phyloP scores from a whole-genome alignment of 2,888 invertebrate genomes.

The Lordiphosa andalusiaca region DNA sequence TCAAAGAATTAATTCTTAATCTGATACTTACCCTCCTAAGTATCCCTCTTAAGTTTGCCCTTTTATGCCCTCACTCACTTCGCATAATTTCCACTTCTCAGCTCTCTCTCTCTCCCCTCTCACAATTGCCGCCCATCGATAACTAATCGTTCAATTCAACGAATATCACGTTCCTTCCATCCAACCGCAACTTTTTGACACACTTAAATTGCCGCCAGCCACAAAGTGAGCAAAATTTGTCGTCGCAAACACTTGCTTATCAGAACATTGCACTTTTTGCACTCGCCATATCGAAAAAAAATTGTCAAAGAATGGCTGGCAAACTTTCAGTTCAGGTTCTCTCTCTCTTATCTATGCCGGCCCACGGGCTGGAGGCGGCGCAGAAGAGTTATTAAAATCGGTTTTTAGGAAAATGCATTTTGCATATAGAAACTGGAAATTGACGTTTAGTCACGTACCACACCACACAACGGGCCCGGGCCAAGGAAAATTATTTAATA shows the following conservation, averaged over 20 bases:
- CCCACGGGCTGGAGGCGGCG: slow-evolving; percentile 24
- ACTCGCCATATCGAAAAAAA: slow-evolving; percentile 28
- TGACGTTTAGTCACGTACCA: slow-evolving; percentile 74
- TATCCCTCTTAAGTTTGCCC: no score
- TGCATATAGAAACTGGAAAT: slow-evolving; percentile 45
- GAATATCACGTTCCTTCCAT: slow-evolving; percentile 32
- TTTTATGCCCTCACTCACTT: no score
- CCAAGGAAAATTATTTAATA: slow-evolving; percentile 69
- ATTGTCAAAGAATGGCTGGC: slow-evolving; percentile 16
- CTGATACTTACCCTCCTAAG: no score
- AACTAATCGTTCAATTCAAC: slow-evolving; percentile 33
- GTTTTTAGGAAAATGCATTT: slow-evolving; percentile 56
- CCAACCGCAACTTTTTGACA: slow-evolving; percentile 63
- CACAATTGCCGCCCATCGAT: slow-evolving; percentile 10
- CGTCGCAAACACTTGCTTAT: slow-evolving; percentile 49
- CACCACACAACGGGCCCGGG: slow-evolving; percentile 34
- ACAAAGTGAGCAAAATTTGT: slow-evolving; percentile 30
- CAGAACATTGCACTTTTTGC: slow-evolving; percentile 68
- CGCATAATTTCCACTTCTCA: no score
- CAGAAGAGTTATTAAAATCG: slow-evolving; percentile 65
- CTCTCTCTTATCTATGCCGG: slow-evolving; percentile 57
- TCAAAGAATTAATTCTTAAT: no score
- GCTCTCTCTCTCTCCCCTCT: no score
- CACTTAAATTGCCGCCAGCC: slow-evolving; percentile 55
- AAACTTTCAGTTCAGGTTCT: slow-evolving; percentile 28